Conservation (phyloP, 1,140 invertebrate genomes). For the Gerris buenoi region DNA sequence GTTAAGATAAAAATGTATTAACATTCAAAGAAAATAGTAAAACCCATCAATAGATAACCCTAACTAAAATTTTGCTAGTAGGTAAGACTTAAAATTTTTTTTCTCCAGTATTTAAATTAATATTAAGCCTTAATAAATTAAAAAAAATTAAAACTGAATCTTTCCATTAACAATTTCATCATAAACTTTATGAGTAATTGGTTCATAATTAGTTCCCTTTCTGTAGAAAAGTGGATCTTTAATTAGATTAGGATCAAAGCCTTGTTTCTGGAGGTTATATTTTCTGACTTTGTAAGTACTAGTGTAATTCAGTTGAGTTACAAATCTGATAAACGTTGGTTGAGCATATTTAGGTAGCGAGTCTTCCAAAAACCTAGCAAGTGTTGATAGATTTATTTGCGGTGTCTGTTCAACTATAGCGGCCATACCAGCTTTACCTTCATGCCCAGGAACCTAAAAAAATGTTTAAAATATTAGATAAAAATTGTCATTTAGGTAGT, state of each 20-base stretch:
- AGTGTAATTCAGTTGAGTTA: slow-evolving; percentile 30
- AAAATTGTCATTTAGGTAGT: too few relatives aligned
- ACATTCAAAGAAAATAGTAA: too few relatives aligned
- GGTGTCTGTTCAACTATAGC: slow-evolving; percentile 65
- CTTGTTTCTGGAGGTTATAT: slow-evolving; percentile 60
- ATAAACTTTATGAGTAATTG: slow-evolving; percentile 48
- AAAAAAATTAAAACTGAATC: neutral
- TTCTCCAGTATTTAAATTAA: too few relatives aligned
- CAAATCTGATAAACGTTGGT: slow-evolving; percentile 72
- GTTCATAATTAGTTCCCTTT: slow-evolving; percentile 41
- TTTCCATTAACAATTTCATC: slow-evolving; percentile 33
- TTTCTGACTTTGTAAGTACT: slow-evolving; percentile 87
- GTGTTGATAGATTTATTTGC: slow-evolving; percentile 44
- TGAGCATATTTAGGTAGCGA: slow-evolving; percentile 67
- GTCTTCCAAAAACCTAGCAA: slow-evolving; percentile 47
- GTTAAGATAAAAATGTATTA: too few relatives aligned
- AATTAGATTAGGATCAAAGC: slow-evolving; percentile 44
- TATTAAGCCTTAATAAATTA: too few relatives aligned
- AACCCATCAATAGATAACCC: too few relatives aligned
- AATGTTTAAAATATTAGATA: slow-evolving; percentile 8
- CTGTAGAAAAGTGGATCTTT: slow-evolving; percentile 59
- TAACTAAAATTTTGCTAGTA: too few relatives aligned
- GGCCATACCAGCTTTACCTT: slow-evolving; percentile 92
- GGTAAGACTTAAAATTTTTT: too few relatives aligned
- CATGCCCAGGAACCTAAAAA: slow-evolving; percentile 51